Percentiles rank a stretch among this genome's conserved stretches.
Conservation (phyloP, 1,140 invertebrate species). For the Drosophila sturtevanti region DNA sequence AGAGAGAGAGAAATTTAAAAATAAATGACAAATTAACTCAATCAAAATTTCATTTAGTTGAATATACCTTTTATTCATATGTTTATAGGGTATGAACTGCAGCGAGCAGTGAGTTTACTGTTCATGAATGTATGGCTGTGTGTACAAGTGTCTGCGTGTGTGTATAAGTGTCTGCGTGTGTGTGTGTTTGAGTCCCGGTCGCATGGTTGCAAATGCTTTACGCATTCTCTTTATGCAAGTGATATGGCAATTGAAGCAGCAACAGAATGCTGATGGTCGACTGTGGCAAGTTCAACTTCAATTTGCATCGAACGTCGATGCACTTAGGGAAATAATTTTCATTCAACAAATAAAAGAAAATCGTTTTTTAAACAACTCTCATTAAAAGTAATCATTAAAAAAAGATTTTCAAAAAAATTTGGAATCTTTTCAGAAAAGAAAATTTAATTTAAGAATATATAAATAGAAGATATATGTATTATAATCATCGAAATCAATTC, state of each 20-base stretch:
- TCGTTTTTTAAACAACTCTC: too few relatives aligned
- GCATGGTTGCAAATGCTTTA: slow-evolving; percentile 1
- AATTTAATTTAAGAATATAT: background rate
- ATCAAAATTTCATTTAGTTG: too few relatives aligned
- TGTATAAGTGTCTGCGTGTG: background rate
- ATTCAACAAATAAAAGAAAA: background rate
- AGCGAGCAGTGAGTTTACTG: background rate
- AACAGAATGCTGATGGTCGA: background rate
- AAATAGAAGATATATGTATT: too few relatives aligned
- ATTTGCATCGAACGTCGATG: background rate
- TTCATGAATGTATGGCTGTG: background rate
- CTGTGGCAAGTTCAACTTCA: background rate
- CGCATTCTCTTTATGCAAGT: slow-evolving; percentile 12
- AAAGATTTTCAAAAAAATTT: too few relatives aligned
- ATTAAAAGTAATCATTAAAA: background rate
- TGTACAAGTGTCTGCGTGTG: background rate
- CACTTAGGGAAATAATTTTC: background rate
- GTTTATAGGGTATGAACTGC: background rate
- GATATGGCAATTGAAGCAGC: background rate
- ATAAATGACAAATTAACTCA: too few relatives aligned
- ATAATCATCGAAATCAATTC: too few relatives aligned
- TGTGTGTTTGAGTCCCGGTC: background rate
- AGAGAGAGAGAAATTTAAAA: too few relatives aligned
- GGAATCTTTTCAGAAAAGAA: too few relatives aligned
- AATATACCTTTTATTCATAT: background rate